Base-by-base conservation (phyloP, 2,797 vertebrate genomes). In the Aplochiton taeniatus region DNA sequence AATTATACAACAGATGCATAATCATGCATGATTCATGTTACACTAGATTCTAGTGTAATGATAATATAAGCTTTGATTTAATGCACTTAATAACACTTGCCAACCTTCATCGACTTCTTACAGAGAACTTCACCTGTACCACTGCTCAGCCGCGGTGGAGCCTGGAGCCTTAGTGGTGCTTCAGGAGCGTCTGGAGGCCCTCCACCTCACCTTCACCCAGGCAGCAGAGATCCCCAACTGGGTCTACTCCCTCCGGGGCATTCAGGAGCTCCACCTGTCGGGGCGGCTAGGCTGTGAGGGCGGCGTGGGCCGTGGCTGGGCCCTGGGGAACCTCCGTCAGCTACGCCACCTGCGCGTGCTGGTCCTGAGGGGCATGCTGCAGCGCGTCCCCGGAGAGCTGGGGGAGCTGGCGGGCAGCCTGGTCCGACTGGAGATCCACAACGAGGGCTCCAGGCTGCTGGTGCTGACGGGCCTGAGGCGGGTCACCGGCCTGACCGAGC, bases 51-150 rank as follows among this genome's bases (percentile, higher is more conserved):
- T 43, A n/a, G 45, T 45, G 14, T 7, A 20, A n/a, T 55, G 16
- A 55, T 49, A 1, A 1, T 13, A 20, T 11, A 50, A 61, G 45
- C 52, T 43, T 18, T 31, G 31, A 31, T 6, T 31, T 31, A 31
- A 31, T 31, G 31, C 31, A 31, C 31, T 31, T 6, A 31, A 31
- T 31, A 3, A 31, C 2, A n/a, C n/a, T n/a, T n/a, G n/a, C n/a
- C n/a, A n/a, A 31, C 31, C 6, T 31, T 31, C 31, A 31, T 6
- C 31, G 6, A 31, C 31, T 41, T 53, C 41, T 16, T 65, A 79
- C 74, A 92, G 90, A 45, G 92, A 94, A 82, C 85, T 94, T 51
- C 92, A 94, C 50, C 87, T 93, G 17, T 88, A 88, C 70, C 90
- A 92, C 82, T 94, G 91, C 70, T 75, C 77, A 8, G 86, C 87